Evolutionary conservation across 2,113 vertebrate species (phyloP).

Genomic region (Nicator chloris): DNA sequence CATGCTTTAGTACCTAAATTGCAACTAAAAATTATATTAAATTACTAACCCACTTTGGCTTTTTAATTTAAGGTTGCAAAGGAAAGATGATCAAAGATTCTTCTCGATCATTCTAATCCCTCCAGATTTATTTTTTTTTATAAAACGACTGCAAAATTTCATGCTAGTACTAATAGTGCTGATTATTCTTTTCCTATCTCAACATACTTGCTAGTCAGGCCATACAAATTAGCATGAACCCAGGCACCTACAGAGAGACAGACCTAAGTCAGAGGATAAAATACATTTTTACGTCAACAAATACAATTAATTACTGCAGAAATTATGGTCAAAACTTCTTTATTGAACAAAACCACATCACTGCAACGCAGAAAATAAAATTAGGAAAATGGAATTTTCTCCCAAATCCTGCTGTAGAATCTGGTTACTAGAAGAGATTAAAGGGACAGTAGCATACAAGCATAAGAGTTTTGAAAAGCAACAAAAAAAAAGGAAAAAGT

Average conservation of each 20-base stretch:
- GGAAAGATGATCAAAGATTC: background rate
- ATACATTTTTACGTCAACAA: background rate
- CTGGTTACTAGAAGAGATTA: background rate
- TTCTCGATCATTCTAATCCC: background rate
- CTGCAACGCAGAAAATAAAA: background rate
- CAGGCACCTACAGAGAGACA: background rate
- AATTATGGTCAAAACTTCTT: background rate
- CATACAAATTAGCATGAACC: background rate
- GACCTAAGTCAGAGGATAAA: background rate
- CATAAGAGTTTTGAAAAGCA: background rate
- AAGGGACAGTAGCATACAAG: background rate
- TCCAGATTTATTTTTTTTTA: background rate
- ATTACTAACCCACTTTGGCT: background rate
- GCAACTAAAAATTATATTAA: background rate
- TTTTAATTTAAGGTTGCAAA: background rate
- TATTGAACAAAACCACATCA: background rate
- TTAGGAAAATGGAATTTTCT: background rate
- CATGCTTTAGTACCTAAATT: background rate
- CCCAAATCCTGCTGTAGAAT: background rate
- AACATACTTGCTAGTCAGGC: background rate
- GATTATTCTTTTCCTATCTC: background rate
- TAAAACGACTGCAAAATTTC: background rate
- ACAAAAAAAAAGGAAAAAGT: background rate
- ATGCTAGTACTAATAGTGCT: background rate
- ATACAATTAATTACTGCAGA: background rate